These are phyloP conservation scores for Patella depressa DNA, from an alignment of 2,888 invertebrate genomes.

Conservation along the genomic window DNA sequence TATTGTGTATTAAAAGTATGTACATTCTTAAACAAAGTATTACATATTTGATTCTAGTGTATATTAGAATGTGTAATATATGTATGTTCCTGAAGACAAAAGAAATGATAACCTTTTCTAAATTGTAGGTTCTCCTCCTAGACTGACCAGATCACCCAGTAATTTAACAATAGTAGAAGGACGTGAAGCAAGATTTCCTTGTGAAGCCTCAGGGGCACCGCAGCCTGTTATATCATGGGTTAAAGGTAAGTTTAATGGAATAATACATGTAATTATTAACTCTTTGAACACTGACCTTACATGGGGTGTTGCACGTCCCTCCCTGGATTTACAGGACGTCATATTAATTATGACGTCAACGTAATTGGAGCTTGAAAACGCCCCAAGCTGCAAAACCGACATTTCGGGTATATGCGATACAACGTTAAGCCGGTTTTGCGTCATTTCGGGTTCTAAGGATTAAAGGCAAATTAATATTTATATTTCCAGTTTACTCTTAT, in stretches of 20 bases:
- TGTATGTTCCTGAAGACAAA: neutral
- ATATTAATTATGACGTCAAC: too few species aligned
- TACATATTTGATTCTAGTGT: neutral
- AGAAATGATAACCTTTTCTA: neutral
- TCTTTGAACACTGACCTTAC: too few species aligned
- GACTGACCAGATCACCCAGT: conserved; percentile 86
- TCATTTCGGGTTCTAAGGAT: too few species aligned
- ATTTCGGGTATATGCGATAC: too few species aligned
- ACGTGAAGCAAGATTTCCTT: conserved; percentile 90
- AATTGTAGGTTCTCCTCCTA: conserved; percentile 85
- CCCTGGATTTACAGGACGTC: too few species aligned
- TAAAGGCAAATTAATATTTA: too few species aligned
- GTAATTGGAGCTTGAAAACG: too few species aligned
- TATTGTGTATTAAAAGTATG: neutral
- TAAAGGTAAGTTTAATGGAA: conserved; percentile 80
- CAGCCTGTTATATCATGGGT: conserved; percentile 92
- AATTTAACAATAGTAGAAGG: conserved; percentile 93
- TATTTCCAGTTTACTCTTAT: neutral
- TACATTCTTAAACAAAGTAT: neutral
- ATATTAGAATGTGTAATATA: neutral
- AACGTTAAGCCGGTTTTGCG: too few species aligned
- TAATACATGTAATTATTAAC: neutral
- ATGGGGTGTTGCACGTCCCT: too few species aligned
- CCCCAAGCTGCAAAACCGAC: too few species aligned
- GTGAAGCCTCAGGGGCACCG: conserved; percentile 91